Percentiles rank a stretch among this genome's conserved stretches.
phyloP scores from a whole-genome alignment of 2,797 vertebrate genomes.

The Sebastes diploproa region DNA sequence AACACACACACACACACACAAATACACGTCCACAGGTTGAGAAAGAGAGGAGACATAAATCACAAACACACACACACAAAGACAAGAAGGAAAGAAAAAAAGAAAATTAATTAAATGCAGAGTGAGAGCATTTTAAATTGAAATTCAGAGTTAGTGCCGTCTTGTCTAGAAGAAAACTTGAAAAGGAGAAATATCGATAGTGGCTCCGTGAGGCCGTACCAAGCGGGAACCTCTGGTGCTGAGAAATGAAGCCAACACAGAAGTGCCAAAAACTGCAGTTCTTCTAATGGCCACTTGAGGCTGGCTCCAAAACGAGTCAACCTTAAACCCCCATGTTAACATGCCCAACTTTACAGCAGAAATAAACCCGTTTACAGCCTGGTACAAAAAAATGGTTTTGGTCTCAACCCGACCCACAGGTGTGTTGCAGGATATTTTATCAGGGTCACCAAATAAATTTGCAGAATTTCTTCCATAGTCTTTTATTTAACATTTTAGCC shows the following conservation, averaged over 20 bases:
- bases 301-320: background rate
- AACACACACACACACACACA: slow-evolving; percentile 23
- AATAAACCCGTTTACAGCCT: background rate
- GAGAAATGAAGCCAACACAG: too few relatives aligned
- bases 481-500: background rate
- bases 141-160: background rate
- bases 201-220: background rate
- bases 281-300: background rate
- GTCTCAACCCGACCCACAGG: too few relatives aligned
- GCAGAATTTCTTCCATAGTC: too few relatives aligned
- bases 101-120: slow-evolving; percentile 14
- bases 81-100: background rate
- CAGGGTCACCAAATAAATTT: too few relatives aligned
- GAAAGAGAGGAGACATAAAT: slow-evolving; percentile 8
- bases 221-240: too few relatives aligned
- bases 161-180: slow-evolving; percentile 5
- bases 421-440: too few relatives aligned
- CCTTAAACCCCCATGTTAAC: background rate
- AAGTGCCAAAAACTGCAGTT: background rate
- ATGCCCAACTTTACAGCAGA: background rate
- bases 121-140: slow-evolving; percentile 5
- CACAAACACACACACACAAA: background rate
- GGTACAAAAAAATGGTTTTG: too few relatives aligned
- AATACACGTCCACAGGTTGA: background rate
- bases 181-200: background rate